Conservation (phyloP, 2,113 vertebrate genomes). For the Cottus gobio region DNA sequence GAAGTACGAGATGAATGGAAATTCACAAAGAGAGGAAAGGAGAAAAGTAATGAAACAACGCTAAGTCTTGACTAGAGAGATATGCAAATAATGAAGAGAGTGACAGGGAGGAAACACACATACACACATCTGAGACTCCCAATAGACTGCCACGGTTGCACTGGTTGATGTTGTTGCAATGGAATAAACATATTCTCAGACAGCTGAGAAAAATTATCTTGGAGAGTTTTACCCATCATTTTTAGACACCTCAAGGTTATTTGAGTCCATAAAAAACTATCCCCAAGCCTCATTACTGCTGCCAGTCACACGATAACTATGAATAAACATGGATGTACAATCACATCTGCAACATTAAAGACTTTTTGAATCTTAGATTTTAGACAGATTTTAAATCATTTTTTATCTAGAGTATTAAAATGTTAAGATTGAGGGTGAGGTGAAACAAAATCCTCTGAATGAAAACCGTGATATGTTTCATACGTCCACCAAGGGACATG, state of each 20-base stretch:
- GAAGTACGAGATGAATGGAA: neutral
- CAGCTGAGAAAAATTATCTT: neutral
- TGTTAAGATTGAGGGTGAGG: no score
- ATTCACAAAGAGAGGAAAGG: neutral
- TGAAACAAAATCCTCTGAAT: neutral
- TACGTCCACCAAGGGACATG: neutral
- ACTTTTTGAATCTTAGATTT: neutral
- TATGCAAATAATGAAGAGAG: neutral
- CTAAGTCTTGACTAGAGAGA: neutral
- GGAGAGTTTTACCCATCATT: neutral
- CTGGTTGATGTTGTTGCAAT: conserved; percentile 1
- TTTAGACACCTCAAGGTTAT: neutral
- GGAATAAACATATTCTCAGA: neutral
- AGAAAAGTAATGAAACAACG: neutral
- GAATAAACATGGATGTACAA: neutral
- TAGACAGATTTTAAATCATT: neutral
- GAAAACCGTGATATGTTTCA: neutral
- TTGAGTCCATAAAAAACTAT: neutral
- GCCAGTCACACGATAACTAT: neutral
- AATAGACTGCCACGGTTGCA: neutral
- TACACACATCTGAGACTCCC: neutral
- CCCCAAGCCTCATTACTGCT: neutral
- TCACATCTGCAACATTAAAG: neutral
- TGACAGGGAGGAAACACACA: neutral
- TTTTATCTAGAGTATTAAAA: neutral